Evolutionary conservation across 2,888 invertebrate species (phyloP), one percentile per base, ranked within the genome.

Genomic region (Sarcophaga subvicina): DNA sequence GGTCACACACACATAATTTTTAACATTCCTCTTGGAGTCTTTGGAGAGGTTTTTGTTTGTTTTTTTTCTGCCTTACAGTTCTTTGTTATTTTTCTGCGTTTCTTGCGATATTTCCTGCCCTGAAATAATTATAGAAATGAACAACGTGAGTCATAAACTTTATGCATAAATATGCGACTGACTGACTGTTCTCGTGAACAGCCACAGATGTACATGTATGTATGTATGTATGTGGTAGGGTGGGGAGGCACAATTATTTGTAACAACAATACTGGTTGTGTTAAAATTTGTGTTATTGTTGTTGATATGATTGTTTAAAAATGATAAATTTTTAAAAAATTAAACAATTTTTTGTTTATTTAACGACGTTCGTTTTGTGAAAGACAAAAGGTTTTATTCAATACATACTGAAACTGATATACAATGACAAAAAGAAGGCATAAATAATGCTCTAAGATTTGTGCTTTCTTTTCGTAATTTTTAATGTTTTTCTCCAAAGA

Each of bases 31-130:
- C 69, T 75, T 37, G 37, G 37, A 22, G 54, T 54, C 49, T 70
- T 45, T 73, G 54, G 17, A 66, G 27, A 45, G 54, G 64, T 59
- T 82, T 64, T 64, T 37, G 1, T 69, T 76, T 75, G 71, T 0
- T 14, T 76, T 47, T 22, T 17, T 76, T 14, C 54, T 54, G 54
- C 3, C 17, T 54, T 12, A 54, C 17, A 14, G 54, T 54, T 14
- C 12, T 14, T 45, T 75, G 62, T 75, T 17, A 14, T 47, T 10
- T 63, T 60, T 66, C 47, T 45, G 63, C 22, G 62, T 80, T 80
- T 78, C 67, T 77, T 83, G 69, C 60, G 64, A 83, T 80, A 86
- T 86, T 86, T 83, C 83, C 80, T 83, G 83, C 67, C 49, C 49
- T 59, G 47, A 83, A 86, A 86, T 63, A 83, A 70, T 86, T 86